Base-by-base conservation (phyloP, 1,140 invertebrate genomes). In the Brachionus manjavacas region DNA sequence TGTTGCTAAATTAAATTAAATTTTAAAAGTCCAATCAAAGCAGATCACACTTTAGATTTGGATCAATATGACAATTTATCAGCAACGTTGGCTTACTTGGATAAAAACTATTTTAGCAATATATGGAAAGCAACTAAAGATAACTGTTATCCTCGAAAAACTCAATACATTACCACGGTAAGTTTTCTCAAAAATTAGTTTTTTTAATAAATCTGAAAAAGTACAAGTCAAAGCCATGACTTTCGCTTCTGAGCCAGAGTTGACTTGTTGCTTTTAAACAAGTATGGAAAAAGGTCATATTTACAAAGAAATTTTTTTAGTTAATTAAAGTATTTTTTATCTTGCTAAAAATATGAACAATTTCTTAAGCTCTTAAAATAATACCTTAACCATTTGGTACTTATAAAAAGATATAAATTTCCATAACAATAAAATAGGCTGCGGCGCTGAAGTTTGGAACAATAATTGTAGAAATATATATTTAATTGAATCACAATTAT, bases 31-130 rank as follows among this genome's bases (percentile, higher is more conserved):
- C 72, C 72, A 25, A 52, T 76, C 23, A 76, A 31, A 23, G 52
- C 72, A 25, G 20, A 76, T 25, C 41, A 23, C 8, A 49, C 16
- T 7, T 49, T 76, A 2, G 49, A 76, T 49, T 25, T 76, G 25
- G 72, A 76, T 35, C 72, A 76, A 76, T 76, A 52, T 76, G 72
- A 76, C 25, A 49, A 35, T n/a, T 25, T 76, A 46, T 49, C 72
- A 20, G 49, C 20, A 9, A 76, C 72, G 3, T 3, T 76, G 12
- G 72, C 72, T 25, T 76, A 76, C 28, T 76, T 76, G n/a, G 72
- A 76, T 49, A 76, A 76, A 49, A 49, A 8, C 11, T 76, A 49
- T 76, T 49, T 23, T 76, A 76, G 41, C 20, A 76, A 16, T 31
- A 49, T 46, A 49, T 76, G 72, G 72, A 46, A 49, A 49, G 25